Evolutionary conservation across 2,888 invertebrate genomes (phyloP).

Genomic region (Alitta virens): DNA sequence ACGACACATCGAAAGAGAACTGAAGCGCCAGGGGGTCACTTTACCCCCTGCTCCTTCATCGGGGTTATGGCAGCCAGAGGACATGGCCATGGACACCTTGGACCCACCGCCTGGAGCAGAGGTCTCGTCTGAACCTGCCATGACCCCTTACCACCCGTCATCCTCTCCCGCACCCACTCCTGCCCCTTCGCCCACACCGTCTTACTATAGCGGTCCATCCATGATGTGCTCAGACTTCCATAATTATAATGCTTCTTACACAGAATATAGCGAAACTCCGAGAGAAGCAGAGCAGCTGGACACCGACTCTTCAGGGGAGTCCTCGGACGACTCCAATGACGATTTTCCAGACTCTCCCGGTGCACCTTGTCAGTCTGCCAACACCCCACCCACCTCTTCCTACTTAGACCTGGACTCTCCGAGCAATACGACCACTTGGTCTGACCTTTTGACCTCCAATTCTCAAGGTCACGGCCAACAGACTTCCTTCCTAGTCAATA

Average conservation of each 20-base stretch:
- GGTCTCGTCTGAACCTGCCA: neutral
- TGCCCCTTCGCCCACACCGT: neutral
- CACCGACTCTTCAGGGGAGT: neutral
- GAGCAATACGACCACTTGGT: neutral
- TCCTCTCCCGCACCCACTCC: neutral
- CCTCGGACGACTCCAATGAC: slow-evolving; percentile 1
- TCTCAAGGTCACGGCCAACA: slow-evolving; percentile 10
- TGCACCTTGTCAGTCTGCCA: neutral
- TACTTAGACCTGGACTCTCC: slow-evolving; percentile 11
- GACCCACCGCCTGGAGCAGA: slow-evolving; percentile 9
- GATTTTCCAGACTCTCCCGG: neutral
- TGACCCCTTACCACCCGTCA: neutral
- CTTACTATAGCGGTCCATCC: neutral
- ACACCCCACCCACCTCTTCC: neutral
- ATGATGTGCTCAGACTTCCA: neutral
- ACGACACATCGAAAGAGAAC: slow-evolving; percentile 78
- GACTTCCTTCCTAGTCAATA: slow-evolving; percentile 6
- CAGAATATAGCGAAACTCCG: neutral
- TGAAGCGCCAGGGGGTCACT: slow-evolving; percentile 61
- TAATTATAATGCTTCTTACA: neutral
- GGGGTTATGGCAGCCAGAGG: slow-evolving; percentile 24
- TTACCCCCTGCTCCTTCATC: slow-evolving; percentile 28
- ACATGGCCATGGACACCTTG: slow-evolving; percentile 8
- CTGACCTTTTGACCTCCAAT: slow-evolving; percentile 1
- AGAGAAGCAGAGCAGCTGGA: neutral